These are phyloP conservation scores for Anas platyrhynchos DNA, from an alignment of 2,113 vertebrate species.

Conservation along the genomic window DNA sequence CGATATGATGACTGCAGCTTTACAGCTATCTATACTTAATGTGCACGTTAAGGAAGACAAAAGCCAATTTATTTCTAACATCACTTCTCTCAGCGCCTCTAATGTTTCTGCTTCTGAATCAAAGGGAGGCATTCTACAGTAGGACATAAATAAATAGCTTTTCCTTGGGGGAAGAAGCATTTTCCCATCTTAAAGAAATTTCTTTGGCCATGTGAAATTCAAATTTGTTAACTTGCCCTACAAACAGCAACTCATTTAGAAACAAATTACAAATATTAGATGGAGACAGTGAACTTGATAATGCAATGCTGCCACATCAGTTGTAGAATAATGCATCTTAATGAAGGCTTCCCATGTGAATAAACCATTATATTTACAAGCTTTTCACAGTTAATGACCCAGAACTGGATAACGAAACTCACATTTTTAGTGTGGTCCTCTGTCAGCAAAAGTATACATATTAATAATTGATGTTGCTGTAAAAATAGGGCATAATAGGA, in stretches of 20 bases:
- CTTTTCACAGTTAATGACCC: conserved; percentile 82
- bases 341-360: conserved; percentile 83
- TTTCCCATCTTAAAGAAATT: conserved; percentile 59
- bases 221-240: conserved; percentile 70
- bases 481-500: conserved; percentile 61
- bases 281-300: conserved; percentile 61
- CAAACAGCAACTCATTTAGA: conserved; percentile 78
- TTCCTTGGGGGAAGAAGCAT: conserved; percentile 67
- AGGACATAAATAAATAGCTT: conserved; percentile 48
- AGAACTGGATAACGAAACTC: conserved; percentile 80
- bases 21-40: neutral
- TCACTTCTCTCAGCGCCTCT: neutral
- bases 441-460: conserved; percentile 82
- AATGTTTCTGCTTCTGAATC: conserved; percentile 29
- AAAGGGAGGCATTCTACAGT: conserved; percentile 39
- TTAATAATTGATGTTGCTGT: conserved; percentile 80
- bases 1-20: neutral
- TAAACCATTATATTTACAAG: conserved; percentile 82
- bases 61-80: conserved; percentile 33
- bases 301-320: conserved; percentile 65
- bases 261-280: conserved; percentile 80
- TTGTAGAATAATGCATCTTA: conserved; percentile 81
- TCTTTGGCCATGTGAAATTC: conserved; percentile 65
- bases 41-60: neutral
- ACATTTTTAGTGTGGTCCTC: conserved; percentile 75